phyloP scores from a whole-genome alignment of 1,140 invertebrate species.

The Elymnias hypermnestra region DNA sequence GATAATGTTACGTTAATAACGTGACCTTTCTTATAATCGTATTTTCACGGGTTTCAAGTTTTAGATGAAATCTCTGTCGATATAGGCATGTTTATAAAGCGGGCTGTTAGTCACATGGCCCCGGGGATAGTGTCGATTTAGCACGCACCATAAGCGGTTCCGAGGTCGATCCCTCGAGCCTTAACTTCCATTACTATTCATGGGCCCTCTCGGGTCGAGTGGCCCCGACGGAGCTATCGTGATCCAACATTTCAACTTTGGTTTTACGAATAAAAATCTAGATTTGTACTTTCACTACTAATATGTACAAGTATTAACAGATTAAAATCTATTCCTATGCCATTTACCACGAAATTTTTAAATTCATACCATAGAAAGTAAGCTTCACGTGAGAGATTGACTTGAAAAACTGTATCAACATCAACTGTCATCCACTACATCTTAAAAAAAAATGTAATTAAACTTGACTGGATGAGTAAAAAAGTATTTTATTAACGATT shows the following conservation, averaged over 20 bases:
- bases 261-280: no score
- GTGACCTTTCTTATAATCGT: not conserved
- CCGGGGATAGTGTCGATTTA: constrained; percentile 66
- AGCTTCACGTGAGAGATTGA: no score
- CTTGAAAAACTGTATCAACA: no score
- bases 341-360: no score
- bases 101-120: constrained; percentile 48
- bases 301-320: no score
- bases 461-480: no score
- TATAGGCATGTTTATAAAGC: constrained; percentile 49
- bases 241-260: constrained; percentile 14
- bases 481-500: no score
- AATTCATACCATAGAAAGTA: no score
- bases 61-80: constrained; percentile 38
- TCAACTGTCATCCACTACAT: no score
- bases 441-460: no score
- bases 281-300: no score
- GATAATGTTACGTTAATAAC: not conserved
- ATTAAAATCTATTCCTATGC: no score
- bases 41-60: constrained; percentile 12
- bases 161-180: constrained; percentile 42
- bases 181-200: constrained; percentile 70
- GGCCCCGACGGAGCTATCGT: constrained; percentile 34
- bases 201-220: constrained; percentile 49
- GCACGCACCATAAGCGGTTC: constrained; percentile 67